phyloP scores from a whole-genome alignment of 2,888 invertebrate genomes.

The Eudemis profundana region DNA sequence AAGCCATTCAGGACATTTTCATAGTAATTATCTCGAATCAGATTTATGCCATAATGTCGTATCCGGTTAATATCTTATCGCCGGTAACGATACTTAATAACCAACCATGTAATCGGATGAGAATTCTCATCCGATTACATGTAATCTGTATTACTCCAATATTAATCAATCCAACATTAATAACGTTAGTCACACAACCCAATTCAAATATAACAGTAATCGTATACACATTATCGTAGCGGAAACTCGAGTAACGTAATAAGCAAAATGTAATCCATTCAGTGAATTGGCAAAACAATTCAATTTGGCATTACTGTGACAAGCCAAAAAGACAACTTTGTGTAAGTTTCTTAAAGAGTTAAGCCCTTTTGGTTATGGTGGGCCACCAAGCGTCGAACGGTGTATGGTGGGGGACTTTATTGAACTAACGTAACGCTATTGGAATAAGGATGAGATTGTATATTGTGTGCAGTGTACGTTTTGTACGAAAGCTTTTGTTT shows the following conservation, averaged over 20 bases:
- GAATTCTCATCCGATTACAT: constrained; percentile 1
- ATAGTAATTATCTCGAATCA: no score
- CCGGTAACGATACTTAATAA: no score
- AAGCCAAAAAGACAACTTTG: background rate
- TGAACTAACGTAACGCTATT: background rate
- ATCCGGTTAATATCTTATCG: no score
- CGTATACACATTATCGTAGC: constrained; percentile 18
- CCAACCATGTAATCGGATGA: no score
- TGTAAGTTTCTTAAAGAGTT: background rate
- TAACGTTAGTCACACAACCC: constrained; percentile 2
- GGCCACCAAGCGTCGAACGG: constrained; percentile 14
- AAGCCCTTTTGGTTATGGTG: background rate
- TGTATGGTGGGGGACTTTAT: constrained; percentile 5
- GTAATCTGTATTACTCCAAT: background rate
- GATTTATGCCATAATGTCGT: no score
- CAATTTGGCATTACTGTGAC: constrained; percentile 14
- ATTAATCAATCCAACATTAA: constrained; percentile 1
- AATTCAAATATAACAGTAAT: constrained; percentile 15
- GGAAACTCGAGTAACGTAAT: constrained; percentile 21
- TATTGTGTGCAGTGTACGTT: background rate
- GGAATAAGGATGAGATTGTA: constrained; percentile 6
- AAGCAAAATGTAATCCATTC: constrained; percentile 36
- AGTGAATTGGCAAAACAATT: constrained; percentile 43
- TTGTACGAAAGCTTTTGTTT: constrained; percentile 12
- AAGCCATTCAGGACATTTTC: no score